Percentiles rank a stretch among this genome's conserved stretches.
Evolutionary conservation across 64 coral and sea anemone species (phyloP).

Genomic region (Pocillopora damicornis): DNA sequence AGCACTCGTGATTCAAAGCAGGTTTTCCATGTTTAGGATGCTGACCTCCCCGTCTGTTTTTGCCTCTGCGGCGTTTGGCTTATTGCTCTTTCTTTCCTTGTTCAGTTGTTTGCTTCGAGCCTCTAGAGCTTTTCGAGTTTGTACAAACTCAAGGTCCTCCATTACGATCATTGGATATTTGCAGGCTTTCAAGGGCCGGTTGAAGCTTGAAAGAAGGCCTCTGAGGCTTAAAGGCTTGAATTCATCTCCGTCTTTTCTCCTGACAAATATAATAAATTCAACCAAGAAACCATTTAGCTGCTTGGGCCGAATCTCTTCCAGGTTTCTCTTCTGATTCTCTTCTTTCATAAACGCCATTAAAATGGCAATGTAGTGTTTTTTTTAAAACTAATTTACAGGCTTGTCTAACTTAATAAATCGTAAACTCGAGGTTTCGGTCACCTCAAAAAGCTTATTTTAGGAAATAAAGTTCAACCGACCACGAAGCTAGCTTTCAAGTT

Average conservation of each 20-base stretch:
- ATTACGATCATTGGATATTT: conserved; percentile 28
- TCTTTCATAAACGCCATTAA: conserved; percentile 13
- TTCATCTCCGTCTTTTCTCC: conserved; percentile 34
- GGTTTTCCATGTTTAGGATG: conserved; percentile 29
- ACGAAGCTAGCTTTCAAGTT: too few relatives aligned
- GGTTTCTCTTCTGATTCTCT: conserved; percentile 13
- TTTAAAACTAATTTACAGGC: too few relatives aligned
- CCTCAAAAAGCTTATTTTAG: too few relatives aligned
- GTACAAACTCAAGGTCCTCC: conserved; percentile 9
- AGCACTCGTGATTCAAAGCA: conserved; percentile 25
- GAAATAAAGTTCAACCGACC: too few relatives aligned
- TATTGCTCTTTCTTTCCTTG: conserved; percentile 23
- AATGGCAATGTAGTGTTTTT: conserved; percentile 22
- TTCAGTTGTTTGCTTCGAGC: conserved; percentile 27
- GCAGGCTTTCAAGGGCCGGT: conserved; percentile 17
- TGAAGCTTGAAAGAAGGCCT: conserved; percentile 42
- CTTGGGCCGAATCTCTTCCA: conserved; percentile 35
- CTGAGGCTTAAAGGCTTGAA: conserved; percentile 34
- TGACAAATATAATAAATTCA: conserved; percentile 9
- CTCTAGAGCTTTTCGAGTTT: conserved; percentile 1
- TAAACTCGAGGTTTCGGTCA: too few relatives aligned
- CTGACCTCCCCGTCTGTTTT: conserved; percentile 27
- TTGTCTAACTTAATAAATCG: too few relatives aligned
- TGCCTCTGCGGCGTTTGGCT: conserved; percentile 31
- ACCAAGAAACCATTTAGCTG: conserved; percentile 5